Conservation (phyloP, 2,113 vertebrate genomes). For the Ornithorhynchus anatinus region DNA sequence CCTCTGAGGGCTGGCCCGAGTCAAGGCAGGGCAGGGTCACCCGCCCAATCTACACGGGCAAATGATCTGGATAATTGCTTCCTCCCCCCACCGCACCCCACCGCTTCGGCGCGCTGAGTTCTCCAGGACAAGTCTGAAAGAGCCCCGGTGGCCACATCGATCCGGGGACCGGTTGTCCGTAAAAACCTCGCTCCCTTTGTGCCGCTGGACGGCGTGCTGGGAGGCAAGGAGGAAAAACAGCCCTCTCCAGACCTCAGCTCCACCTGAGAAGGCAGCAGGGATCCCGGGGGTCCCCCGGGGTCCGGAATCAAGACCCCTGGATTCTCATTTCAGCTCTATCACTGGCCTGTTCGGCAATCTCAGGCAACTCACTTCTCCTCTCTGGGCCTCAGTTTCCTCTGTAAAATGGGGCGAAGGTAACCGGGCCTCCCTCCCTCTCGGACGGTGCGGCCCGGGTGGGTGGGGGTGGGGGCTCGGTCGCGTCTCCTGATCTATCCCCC, state of each 20-base stretch:
- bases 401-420: neutral
- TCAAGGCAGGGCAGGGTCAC: too few species aligned
- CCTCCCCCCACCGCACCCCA: too few species aligned
- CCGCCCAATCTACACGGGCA: too few species aligned
- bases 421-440: fast-evolving
- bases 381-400: neutral
- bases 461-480: neutral
- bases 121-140: too few species aligned
- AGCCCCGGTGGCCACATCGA: too few species aligned
- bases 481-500: too few species aligned
- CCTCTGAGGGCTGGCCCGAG: too few species aligned
- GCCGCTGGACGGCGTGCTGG: neutral
- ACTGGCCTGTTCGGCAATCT: neutral
- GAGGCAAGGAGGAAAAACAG: too few species aligned
- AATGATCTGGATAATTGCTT: too few species aligned
- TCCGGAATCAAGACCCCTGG: neutral
- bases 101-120: too few species aligned
- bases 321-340: fast-evolving
- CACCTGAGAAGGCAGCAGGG: neutral
- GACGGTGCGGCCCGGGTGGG: fast-evolving
- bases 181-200: neutral
- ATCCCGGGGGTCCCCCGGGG: fast-evolving
- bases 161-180: too few species aligned
- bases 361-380: neutral
- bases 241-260: fast-evolving